These are phyloP conservation scores for Peromyscus melanophrys DNA, from an alignment of 2,797 vertebrate genomes.

Conservation along the genomic window DNA sequence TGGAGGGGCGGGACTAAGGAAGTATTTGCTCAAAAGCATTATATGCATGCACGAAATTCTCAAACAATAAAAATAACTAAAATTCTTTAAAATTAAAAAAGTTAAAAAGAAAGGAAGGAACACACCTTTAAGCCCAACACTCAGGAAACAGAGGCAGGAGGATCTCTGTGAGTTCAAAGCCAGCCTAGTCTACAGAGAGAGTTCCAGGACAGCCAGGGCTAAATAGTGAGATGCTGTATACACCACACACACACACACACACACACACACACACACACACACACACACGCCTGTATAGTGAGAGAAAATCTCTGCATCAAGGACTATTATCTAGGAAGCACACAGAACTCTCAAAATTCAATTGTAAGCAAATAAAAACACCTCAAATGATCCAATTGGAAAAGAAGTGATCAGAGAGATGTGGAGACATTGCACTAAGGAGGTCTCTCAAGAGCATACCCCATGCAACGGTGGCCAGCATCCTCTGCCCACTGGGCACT, in stretches of 20 bases:
- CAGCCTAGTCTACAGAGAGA: not conserved
- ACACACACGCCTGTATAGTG: not conserved
- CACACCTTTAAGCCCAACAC: not conserved
- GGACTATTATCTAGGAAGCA: not conserved
- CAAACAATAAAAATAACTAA: not conserved
- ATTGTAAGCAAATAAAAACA: not conserved
- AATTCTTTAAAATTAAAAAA: not conserved
- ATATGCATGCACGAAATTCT: not conserved
- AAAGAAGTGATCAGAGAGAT: not conserved
- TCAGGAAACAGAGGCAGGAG: not conserved
- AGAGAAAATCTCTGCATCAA: constrained; percentile 21
- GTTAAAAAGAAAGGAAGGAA: not conserved
- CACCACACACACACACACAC: too few relatives aligned
- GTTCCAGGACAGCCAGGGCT: not conserved
- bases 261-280: too few relatives aligned
- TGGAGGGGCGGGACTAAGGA: not conserved
- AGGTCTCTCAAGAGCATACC: fast-evolving
- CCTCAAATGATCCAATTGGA: not conserved
- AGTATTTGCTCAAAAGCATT: not conserved
- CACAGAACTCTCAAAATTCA: constrained; percentile 4
- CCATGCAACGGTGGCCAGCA: not conserved
- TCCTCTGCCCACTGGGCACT: not conserved
- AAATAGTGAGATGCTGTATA: not conserved
- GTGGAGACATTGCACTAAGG: not conserved
- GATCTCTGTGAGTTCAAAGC: not conserved